Base-by-base conservation (phyloP, 2,797 vertebrate species). In the Phylloscopus collybita region DNA sequence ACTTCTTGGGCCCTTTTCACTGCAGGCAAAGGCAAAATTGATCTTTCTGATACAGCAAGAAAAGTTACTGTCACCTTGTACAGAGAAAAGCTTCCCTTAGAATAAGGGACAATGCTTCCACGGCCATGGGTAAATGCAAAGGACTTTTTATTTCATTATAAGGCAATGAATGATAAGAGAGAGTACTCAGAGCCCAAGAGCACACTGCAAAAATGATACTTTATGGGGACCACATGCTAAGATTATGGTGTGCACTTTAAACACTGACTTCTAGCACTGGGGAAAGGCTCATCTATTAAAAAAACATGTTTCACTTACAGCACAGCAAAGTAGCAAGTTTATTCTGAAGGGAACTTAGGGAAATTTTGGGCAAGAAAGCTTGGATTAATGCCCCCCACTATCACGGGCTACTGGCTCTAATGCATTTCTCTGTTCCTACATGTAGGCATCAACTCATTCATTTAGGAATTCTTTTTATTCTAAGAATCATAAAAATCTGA, bases 401-500 rank as follows among this genome's bases (percentile, higher is more conserved):
- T 30, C 44, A 40, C 0, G 2, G 59, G 60, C 61, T 92, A 91
- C 73, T 82, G 18, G 4, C 72, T 73, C 50, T 65, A 80, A 89
- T 61, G 74, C 40, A 61, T 72, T 45, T 80, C 70, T 62, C 79
- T 69, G 14, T 14, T 78, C 59, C 71, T 72, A 50, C 50, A 45
- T 1, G 21, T 16, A 75, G 49, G 57, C 57, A 91, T 80, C 78
- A 82, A 73, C 47, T 82, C 49, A 54, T 83, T 86, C 80, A 88
- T 87, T 94, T 78, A 86, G 50, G 45, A 89, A 76, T 42, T 25
- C 7, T 17, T 84, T 89, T 87, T 81, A 56, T 92, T 25, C 42
- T 7, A 80, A 91, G 64, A 87, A 45, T 78, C 81, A 85, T 71
- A 88, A 91, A 94, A 75, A 82, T 40, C 64, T 76, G 38, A 79